Conservation (phyloP, 1,140 invertebrate species). For the Harlomillsia oculata region DNA sequence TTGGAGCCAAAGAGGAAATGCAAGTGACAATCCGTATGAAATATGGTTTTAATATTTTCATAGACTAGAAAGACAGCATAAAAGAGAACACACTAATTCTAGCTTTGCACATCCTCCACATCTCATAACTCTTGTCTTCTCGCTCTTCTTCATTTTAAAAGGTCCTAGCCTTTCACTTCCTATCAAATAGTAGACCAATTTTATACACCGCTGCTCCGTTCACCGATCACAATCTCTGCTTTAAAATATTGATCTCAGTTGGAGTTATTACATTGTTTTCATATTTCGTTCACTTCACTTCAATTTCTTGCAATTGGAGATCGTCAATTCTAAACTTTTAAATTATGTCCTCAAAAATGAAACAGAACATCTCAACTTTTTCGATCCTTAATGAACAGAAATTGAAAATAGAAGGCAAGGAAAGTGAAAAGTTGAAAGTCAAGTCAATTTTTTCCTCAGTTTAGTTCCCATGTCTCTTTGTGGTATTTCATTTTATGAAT, state of each 20-base stretch:
- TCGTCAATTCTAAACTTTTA: no score
- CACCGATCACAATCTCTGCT: neutral
- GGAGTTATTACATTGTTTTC: neutral
- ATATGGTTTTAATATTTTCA: slow-evolving; percentile 36
- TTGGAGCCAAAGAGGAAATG: slow-evolving; percentile 15
- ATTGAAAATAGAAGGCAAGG: neutral
- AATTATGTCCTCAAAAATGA: neutral
- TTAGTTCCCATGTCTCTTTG: no score
- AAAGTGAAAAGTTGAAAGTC: neutral
- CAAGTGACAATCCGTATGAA: slow-evolving; percentile 34
- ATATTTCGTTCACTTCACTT: neutral
- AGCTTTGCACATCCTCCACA: slow-evolving; percentile 27
- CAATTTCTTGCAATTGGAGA: no score
- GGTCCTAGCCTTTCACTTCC: slow-evolving; percentile 10
- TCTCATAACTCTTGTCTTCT: slow-evolving; percentile 29
- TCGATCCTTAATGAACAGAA: neutral
- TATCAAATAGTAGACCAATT: no score
- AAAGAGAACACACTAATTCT: slow-evolving; percentile 34
- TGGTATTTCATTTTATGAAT: neutral
- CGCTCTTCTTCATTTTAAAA: slow-evolving; percentile 15
- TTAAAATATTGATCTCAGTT: neutral
- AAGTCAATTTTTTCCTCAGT: no score
- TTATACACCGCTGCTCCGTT: neutral
- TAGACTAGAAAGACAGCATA: slow-evolving; percentile 13
- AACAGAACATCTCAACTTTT: neutral